Percentiles rank a stretch among this genome's conserved stretches.
Conservation (phyloP, 2,113 vertebrate species). For the Neogale vison region DNA sequence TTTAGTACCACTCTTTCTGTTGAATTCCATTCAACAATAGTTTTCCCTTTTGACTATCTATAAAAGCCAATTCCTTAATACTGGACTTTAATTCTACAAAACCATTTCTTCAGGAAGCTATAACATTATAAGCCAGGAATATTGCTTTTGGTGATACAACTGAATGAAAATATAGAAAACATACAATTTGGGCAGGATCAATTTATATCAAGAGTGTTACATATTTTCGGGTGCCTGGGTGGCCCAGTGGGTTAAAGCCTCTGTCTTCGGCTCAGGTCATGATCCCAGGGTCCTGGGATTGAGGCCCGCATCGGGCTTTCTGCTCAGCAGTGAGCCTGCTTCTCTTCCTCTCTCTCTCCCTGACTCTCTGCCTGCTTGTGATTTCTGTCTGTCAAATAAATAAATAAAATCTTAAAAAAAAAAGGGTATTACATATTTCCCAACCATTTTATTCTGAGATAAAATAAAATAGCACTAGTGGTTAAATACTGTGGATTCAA, state of each 20-base stretch:
- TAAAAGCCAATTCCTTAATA: neutral
- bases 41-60: neutral
- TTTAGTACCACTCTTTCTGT: neutral
- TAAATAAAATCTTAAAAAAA: too few species aligned
- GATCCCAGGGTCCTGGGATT: too few species aligned
- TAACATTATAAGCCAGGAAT: neutral
- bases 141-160: neutral
- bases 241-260: too few species aligned
- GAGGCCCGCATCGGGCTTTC: too few species aligned
- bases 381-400: too few species aligned
- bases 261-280: too few species aligned
- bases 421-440: neutral
- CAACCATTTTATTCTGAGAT: neutral
- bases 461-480: neutral
- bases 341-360: too few species aligned
- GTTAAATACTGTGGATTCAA: neutral
- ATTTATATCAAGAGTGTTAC: neutral
- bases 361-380: too few species aligned
- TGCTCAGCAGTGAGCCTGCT: too few species aligned
- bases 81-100: neutral
- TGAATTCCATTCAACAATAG: neutral
- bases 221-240: neutral
- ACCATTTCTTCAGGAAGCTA: neutral
- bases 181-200: neutral
- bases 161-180: neutral